Conservation (phyloP, 2,888 invertebrate species). For the Creontiades dilutus region DNA sequence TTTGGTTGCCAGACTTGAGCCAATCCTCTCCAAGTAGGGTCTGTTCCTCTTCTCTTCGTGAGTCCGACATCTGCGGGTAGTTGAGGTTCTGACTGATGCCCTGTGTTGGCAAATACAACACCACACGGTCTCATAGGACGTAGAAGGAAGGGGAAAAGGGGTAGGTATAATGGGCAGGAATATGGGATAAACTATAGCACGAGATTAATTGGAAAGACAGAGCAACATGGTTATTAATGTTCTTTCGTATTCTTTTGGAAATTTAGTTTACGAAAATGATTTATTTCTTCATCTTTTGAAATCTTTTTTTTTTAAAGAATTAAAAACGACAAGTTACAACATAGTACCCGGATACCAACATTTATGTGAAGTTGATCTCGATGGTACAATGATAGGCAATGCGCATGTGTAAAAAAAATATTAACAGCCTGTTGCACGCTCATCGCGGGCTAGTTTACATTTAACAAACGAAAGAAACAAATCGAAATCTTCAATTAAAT, state of each 20-base stretch:
- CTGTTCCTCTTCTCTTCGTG: constrained; percentile 96
- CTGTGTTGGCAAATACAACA: constrained; percentile 84
- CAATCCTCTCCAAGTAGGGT: constrained; percentile 98
- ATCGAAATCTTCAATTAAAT: too few species aligned
- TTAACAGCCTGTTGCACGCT: constrained; percentile 19
- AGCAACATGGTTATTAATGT: constrained; percentile 8
- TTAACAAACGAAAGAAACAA: too few species aligned
- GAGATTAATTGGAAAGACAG: not conserved
- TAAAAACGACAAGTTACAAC: constrained; percentile 13
- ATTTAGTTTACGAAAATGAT: not conserved
- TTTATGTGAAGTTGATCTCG: constrained; percentile 3
- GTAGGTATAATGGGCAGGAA: constrained; percentile 2
- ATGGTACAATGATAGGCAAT: constrained; percentile 26
- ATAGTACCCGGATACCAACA: constrained; percentile 39
- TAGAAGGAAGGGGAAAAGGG: constrained; percentile 46
- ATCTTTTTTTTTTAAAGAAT: not conserved
- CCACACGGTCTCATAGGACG: constrained; percentile 76
- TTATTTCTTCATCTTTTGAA: not conserved
- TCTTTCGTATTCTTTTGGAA: not conserved
- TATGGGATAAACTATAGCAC: constrained; percentile 30
- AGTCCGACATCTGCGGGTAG: constrained; percentile 93
- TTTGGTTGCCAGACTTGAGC: constrained; percentile 96
- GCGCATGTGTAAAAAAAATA: not conserved
- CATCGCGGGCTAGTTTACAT: not conserved
- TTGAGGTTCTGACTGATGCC: constrained; percentile 67